These are phyloP conservation scores for Brotula barbata DNA, from an alignment of 2,797 vertebrate species.

Conservation along the genomic window DNA sequence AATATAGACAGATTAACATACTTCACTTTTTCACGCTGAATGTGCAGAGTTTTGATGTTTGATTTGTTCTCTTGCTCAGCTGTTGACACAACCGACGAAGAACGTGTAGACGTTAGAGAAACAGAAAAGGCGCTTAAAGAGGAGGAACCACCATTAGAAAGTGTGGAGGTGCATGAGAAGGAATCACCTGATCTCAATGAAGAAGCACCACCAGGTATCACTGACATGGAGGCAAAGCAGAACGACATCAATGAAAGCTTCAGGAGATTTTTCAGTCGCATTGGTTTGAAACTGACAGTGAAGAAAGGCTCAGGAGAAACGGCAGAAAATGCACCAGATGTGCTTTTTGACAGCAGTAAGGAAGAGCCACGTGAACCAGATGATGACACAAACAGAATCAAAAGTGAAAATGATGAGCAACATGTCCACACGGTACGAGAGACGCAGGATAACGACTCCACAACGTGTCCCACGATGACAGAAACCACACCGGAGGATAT, in stretches of 20 bases:
- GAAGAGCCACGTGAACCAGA: conserved; percentile 56
- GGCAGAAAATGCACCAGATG: conserved; percentile 70
- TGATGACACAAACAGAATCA: conserved; percentile 32
- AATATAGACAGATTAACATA: not conserved
- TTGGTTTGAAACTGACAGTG: conserved; percentile 89
- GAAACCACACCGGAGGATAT: conserved; percentile 50
- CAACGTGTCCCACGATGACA: conserved; percentile 53
- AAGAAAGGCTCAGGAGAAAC: conserved; percentile 85
- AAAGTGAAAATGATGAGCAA: conserved; percentile 48
- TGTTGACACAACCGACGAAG: conserved; percentile 62
- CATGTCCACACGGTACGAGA: conserved; percentile 54
- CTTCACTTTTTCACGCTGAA: not conserved
- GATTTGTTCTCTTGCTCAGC: conserved; percentile 65
- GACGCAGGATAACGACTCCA: conserved; percentile 56
- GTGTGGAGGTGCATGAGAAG: conserved; percentile 66
- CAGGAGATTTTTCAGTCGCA: conserved; percentile 89
- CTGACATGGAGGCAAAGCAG: conserved; percentile 71
- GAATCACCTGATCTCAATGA: conserved; percentile 58
- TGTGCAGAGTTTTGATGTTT: conserved; percentile 26
- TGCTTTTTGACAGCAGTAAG: conserved; percentile 75
- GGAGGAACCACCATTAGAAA: conserved; percentile 51
- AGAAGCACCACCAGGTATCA: conserved; percentile 66
- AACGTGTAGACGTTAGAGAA: conserved; percentile 67
- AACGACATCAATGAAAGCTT: conserved; percentile 86
- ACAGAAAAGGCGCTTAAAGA: conserved; percentile 56